A percentile compares a stretch with the other conserved stretches of the same genome.
These are phyloP conservation scores for Drosophila emarginata DNA, from an alignment of 2,888 invertebrate genomes.

Conservation along the genomic window DNA sequence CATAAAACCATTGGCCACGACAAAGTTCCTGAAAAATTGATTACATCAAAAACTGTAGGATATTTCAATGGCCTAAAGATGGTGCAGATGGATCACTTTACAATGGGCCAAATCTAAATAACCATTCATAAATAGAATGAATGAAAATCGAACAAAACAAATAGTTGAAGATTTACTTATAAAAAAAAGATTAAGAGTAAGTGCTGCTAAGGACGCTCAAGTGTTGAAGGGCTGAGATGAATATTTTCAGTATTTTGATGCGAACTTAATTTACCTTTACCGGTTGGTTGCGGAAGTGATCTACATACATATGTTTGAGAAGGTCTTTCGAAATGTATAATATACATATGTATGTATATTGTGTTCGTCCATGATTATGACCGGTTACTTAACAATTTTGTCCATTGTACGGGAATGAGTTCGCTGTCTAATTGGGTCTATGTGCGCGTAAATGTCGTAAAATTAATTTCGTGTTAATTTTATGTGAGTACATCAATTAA, in stretches of 20 bases:
- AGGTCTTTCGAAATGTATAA: too few relatives aligned
- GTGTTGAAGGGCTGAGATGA: too few relatives aligned
- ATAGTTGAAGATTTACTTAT: background rate
- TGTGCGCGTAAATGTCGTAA: slow-evolving; percentile 79
- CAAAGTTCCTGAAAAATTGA: slow-evolving; percentile 84
- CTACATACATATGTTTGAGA: too few relatives aligned
- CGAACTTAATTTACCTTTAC: too few relatives aligned
- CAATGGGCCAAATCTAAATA: background rate
- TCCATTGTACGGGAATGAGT: background rate
- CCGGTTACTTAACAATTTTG: background rate
- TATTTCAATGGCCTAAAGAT: slow-evolving; percentile 13
- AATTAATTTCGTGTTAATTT: slow-evolving; percentile 81
- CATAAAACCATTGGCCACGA: slow-evolving; percentile 86
- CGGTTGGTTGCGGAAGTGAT: too few relatives aligned
- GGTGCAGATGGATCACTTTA: background rate
- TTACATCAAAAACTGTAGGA: slow-evolving; percentile 57
- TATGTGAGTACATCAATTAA: slow-evolving; percentile 76
- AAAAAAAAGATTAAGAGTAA: background rate
- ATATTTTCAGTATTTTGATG: too few relatives aligned
- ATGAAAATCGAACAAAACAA: too few relatives aligned
- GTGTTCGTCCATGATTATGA: too few relatives aligned
- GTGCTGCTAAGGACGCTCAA: too few relatives aligned
- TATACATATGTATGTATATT: too few relatives aligned
- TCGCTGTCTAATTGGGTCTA: slow-evolving; percentile 67
- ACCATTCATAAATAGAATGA: too few relatives aligned